Percentiles rank a stretch among this genome's conserved stretches.
Evolutionary conservation across 2,113 vertebrate species (phyloP).

Genomic region (Gasterosteus nipponicus): DNA sequence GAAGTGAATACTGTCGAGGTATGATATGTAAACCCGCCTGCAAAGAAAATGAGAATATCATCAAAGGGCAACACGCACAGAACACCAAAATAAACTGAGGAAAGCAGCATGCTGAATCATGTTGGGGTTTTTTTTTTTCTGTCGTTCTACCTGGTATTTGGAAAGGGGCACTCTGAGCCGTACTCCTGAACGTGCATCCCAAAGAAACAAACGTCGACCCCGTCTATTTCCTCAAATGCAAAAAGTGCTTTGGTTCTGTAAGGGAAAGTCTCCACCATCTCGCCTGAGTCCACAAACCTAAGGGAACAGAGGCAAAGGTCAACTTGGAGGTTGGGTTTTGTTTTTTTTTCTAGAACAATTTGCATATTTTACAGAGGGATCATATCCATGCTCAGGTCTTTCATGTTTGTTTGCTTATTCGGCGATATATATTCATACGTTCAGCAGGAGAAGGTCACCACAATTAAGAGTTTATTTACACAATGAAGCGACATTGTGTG

Average conservation of each 20-base stretch:
- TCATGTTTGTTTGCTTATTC: neutral
- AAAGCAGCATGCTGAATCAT: neutral
- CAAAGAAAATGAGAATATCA: slow-evolving; percentile 10
- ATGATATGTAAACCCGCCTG: slow-evolving; percentile 98
- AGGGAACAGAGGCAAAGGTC: neutral
- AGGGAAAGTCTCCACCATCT: slow-evolving; percentile 95
- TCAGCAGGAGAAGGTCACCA: neutral
- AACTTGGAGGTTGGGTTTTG: neutral
- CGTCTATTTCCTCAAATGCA: slow-evolving; percentile 98
- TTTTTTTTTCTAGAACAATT: neutral
- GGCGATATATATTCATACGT: neutral
- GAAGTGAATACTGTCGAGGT: slow-evolving; percentile 99
- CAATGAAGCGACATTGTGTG: neutral
- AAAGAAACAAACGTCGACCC: slow-evolving; percentile 97
- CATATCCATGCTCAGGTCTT: neutral
- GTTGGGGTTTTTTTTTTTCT: neutral
- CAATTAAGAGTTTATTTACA: neutral
- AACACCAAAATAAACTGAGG: neutral
- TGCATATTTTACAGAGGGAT: neutral
- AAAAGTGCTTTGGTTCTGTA: slow-evolving; percentile 99
- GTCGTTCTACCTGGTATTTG: slow-evolving; percentile 93
- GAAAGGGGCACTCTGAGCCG: slow-evolving; percentile 93
- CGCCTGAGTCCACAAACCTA: slow-evolving; percentile 97
- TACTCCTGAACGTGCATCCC: slow-evolving; percentile 99
- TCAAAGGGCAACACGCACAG: neutral